Conservation (phyloP, 2,113 vertebrate species). For the Corythaixoides concolor region DNA sequence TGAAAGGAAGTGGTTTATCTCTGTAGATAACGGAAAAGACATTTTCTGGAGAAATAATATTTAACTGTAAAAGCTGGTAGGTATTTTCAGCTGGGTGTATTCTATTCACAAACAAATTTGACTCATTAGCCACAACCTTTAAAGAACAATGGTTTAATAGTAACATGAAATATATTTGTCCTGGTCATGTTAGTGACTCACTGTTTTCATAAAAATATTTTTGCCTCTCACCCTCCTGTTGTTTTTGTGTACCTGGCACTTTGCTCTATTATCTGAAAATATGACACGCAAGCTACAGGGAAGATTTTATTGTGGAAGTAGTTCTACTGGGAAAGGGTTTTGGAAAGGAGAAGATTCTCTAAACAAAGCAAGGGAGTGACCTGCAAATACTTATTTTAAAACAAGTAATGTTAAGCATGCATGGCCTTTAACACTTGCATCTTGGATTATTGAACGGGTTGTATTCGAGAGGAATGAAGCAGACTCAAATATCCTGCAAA, state of each 20-base stretch:
- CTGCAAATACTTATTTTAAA: not conserved
- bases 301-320: not conserved
- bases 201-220: not conserved
- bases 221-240: not conserved
- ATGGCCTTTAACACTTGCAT: not conserved
- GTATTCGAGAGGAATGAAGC: not conserved
- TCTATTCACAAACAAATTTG: not conserved
- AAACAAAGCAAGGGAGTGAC: not conserved
- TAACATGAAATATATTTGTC: not conserved
- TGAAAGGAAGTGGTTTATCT: not conserved
- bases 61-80: not conserved
- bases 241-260: not conserved
- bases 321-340: not conserved
- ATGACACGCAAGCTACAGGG: not conserved
- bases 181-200: not conserved
- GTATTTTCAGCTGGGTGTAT: not conserved
- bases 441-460: not conserved
- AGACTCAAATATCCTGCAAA: not conserved
- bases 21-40: not conserved
- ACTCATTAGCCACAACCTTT: not conserved
- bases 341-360: not conserved
- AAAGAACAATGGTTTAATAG: not conserved
- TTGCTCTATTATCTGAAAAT: not conserved
- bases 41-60: not conserved
- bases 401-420: not conserved